Conservation (phyloP, 2,797 vertebrate species). For the Cheirogaleus major region DNA sequence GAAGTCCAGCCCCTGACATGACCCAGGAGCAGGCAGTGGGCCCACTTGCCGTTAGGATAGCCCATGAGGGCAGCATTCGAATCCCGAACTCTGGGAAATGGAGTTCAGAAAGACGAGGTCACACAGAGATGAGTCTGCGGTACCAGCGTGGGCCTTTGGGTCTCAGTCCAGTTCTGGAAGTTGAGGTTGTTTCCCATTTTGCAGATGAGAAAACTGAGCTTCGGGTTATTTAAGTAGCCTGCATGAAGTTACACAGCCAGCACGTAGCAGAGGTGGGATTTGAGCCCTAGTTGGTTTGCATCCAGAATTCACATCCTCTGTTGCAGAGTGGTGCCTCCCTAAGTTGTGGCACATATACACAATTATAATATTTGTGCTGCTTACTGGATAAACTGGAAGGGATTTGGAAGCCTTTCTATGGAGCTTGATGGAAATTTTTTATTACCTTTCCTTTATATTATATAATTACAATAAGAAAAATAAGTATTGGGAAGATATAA, state of each 20-base stretch:
- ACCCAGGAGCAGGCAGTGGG: rapidly evolving
- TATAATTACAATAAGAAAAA: constrained; percentile 63
- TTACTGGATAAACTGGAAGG: neutral
- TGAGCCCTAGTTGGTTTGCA: neutral
- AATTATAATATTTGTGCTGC: neutral
- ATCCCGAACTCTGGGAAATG: neutral
- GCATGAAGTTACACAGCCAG: neutral
- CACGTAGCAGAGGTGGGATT: neutral
- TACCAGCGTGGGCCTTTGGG: neutral
- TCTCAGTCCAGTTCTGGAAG: neutral
- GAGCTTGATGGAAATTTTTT: neutral
- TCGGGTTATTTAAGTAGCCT: neutral
- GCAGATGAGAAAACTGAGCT: neutral
- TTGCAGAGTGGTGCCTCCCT: neutral
- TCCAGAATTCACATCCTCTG: neutral
- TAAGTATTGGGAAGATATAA: constrained; percentile 63
- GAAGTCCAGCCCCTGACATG: neutral
- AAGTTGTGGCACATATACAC: neutral
- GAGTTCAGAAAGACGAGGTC: neutral
- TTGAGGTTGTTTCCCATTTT: neutral
- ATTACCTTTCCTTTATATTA: constrained; percentile 50
- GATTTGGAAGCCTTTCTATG: neutral
- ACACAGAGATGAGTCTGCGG: neutral
- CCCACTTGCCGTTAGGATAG: neutral
- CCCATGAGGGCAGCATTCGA: neutral